Evolutionary conservation across 2,113 vertebrate species (phyloP).

Genomic region (Tupaia chinensis): DNA sequence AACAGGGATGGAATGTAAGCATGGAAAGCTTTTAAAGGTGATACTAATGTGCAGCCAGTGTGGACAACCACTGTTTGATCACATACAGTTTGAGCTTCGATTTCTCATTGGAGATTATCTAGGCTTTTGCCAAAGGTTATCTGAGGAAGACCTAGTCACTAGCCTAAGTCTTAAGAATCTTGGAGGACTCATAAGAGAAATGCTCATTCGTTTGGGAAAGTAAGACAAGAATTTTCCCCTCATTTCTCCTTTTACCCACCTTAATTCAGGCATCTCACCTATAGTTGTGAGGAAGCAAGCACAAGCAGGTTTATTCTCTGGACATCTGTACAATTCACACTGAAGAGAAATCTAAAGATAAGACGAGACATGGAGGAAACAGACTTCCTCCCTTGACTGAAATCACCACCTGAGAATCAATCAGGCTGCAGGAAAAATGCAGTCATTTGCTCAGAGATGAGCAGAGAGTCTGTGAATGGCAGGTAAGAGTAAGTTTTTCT

Average conservation of each 20-base stretch:
- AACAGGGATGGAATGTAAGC: background rate
- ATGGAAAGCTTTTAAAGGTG: background rate
- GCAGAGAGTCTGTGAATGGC: background rate
- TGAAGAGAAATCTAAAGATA: background rate
- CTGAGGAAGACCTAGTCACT: background rate
- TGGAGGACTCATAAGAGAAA: background rate
- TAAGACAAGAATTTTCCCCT: background rate
- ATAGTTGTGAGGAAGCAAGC: background rate
- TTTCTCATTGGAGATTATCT: background rate
- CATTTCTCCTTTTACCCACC: background rate
- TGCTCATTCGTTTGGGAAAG: background rate
- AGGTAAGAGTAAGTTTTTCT: background rate
- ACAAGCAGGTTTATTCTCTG: background rate
- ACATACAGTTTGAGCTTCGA: background rate
- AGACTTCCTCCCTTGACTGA: background rate
- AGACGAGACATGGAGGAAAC: background rate
- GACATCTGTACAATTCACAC: background rate
- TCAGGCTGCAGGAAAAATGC: background rate
- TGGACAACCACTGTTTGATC: background rate
- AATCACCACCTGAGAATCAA: background rate
- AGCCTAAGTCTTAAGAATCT: background rate
- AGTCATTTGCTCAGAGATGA: background rate
- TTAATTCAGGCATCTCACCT: background rate
- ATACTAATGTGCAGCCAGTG: background rate
- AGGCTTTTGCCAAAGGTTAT: background rate